These are phyloP conservation scores for Drosophila kambysellisi DNA, from an alignment of 2,888 invertebrate genomes.

Conservation along the genomic window DNA sequence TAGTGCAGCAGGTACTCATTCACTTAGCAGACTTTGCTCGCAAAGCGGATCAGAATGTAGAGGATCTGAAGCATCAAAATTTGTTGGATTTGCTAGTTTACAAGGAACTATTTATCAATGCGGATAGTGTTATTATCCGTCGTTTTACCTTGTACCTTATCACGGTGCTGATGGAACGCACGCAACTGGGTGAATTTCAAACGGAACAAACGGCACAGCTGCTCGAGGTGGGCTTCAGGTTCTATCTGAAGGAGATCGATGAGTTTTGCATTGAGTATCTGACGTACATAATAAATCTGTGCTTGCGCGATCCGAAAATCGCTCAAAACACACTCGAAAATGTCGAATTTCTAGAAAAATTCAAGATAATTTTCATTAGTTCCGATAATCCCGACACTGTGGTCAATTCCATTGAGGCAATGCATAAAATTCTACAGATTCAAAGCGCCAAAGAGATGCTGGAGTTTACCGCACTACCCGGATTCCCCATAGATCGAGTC, in stretches of 20 bases:
- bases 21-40: conserved; percentile 74
- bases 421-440: conserved; percentile 71
- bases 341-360: conserved; percentile 67
- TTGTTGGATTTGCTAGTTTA: conserved; percentile 64
- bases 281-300: conserved; percentile 73
- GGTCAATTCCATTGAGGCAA: conserved; percentile 70
- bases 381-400: conserved; percentile 78
- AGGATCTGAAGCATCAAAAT: conserved; percentile 57
- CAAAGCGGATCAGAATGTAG: conserved; percentile 66
- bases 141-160: conserved; percentile 73
- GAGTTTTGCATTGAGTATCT: conserved; percentile 79
- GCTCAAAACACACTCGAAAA: conserved; percentile 53
- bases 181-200: conserved; percentile 67
- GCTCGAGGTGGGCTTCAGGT: conserved; percentile 50
- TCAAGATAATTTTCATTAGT: conserved; percentile 50
- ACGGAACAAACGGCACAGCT: conserved; percentile 49
- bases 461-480: conserved; percentile 50
- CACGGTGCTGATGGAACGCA: conserved; percentile 66
- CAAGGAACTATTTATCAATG: conserved; percentile 64
- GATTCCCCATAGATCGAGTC: conserved; percentile 76
- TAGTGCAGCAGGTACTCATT: conserved; percentile 70
- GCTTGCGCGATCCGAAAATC: conserved; percentile 75
- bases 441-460: conserved; percentile 58
- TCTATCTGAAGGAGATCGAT: conserved; percentile 69
- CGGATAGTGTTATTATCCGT: conserved; percentile 60